Evolutionary conservation across 2,888 invertebrate species (phyloP), one percentile per base, ranked within the genome.

Genomic region (Masnerella sp.): DNA sequence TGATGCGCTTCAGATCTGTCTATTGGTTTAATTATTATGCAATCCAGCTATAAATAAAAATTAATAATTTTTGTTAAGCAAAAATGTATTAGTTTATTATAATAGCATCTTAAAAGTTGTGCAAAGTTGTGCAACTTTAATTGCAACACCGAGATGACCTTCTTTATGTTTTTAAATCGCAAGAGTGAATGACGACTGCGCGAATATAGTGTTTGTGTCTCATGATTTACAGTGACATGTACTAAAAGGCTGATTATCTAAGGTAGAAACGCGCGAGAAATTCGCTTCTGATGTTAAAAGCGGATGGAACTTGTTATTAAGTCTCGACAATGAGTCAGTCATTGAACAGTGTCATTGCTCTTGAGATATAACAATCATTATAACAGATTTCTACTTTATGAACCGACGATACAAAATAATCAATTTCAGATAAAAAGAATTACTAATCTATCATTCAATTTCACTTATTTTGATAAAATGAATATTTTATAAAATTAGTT

Each of bases 91-190:
- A n/a, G n/a, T n/a, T n/a, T n/a, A n/a, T n/a, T n/a, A n/a, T n/a
- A n/a, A n/a, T n/a, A n/a, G n/a, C n/a, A n/a, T n/a, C n/a, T n/a
- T n/a, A n/a, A n/a, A n/a, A n/a, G n/a, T n/a, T n/a, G n/a, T n/a
- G n/a, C n/a, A n/a, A n/a, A n/a, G n/a, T n/a, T n/a, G n/a, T n/a
- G n/a, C n/a, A n/a, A n/a, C n/a, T n/a, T 36, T 51, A 51, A 36
- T 51, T 51, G 14, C 36, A 14, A 51, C 51, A 51, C 22, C 25
- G 7, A 34, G 28, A 9, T 22, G 51, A 36, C 51, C 51, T 51
- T 51, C 36, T 22, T 36, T 18, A 49, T 49, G 49, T 49, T 34
- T 51, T 51, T 34, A 36, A 51, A 51, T 51, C 22, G 51, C 22
- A 20, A 51, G 34, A 22, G 36, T 14, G 36, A 51, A 49, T 51